Percentiles rank a stretch among this genome's conserved stretches.
phyloP scores from a whole-genome alignment of 2,797 vertebrate genomes.

The Bradypus variegatus region DNA sequence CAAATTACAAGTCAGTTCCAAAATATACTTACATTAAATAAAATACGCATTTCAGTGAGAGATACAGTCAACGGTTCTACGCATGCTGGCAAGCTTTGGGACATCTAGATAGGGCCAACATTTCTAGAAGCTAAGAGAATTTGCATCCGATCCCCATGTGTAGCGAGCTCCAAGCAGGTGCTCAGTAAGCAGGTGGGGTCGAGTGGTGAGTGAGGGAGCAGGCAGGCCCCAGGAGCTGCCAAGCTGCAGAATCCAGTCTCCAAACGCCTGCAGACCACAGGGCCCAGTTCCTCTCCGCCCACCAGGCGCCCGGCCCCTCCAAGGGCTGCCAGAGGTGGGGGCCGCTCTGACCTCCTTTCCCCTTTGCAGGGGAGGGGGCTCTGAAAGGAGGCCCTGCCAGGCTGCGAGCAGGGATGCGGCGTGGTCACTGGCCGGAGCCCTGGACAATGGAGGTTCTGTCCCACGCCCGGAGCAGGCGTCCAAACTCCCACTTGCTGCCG shows the following conservation, averaged over 20 bases:
- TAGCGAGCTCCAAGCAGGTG: background rate
- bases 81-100: conserved; percentile 42
- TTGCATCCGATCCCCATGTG: conserved; percentile 56
- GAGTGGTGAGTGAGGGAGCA: background rate
- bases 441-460: conserved; percentile 47
- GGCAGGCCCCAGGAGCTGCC: background rate
- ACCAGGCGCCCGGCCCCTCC: background rate
- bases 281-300: background rate
- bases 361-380: background rate
- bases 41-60: conserved; percentile 58
- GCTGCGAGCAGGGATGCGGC: background rate
- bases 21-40: conserved; percentile 67
- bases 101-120: conserved; percentile 33
- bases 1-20: conserved; percentile 66
- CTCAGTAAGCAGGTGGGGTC: too few relatives aligned
- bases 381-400: background rate
- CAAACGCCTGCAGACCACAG: too few relatives aligned
- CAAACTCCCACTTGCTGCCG: background rate
- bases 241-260: background rate
- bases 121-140: conserved; percentile 45
- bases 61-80: conserved; percentile 45
- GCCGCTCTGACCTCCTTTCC: background rate
- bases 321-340: background rate
- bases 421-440: conserved; percentile 13
- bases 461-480: background rate